Percentiles rank a stretch among this genome's conserved stretches.
Evolutionary conservation across 2,888 invertebrate genomes (phyloP).

Genomic region (Sisyra nigra): DNA sequence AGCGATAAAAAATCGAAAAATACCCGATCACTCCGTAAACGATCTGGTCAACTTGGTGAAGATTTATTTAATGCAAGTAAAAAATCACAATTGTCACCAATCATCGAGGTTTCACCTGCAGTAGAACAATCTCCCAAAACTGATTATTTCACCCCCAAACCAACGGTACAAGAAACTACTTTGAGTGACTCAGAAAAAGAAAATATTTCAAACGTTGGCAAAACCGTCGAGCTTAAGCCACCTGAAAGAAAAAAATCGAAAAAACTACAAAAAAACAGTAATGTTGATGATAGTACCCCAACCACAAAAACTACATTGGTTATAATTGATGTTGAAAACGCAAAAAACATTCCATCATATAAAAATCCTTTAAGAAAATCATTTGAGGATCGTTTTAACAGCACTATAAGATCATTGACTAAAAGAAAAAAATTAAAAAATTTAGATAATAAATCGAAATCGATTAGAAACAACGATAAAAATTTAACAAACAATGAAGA

Average conservation of each 20-base stretch:
- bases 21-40: conserved; percentile 28
- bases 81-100: conserved; percentile 59
- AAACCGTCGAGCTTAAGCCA: not conserved
- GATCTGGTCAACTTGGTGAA: conserved; percentile 43
- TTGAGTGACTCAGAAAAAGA: conserved; percentile 2
- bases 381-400: conserved; percentile 8
- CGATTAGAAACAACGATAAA: conserved; percentile 1
- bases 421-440: conserved; percentile 18
- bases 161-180: not conserved
- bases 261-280: conserved; percentile 22
- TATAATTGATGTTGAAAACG: conserved; percentile 26
- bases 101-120: conserved; percentile 53
- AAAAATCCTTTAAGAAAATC: conserved; percentile 11
- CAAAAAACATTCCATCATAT: conserved; percentile 24
- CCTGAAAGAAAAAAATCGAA: conserved; percentile 23
- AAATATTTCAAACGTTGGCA: not conserved
- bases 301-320: conserved; percentile 18
- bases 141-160: conserved; percentile 35
- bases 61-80: conserved; percentile 35
- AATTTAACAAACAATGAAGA: conserved; percentile 16
- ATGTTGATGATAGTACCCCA: conserved; percentile 21
- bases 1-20: conserved; percentile 40
- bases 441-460: conserved; percentile 19
- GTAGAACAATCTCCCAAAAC: conserved; percentile 27
- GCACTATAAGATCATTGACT: conserved; percentile 4